Conservation (phyloP, 2,113 vertebrate genomes). For the Proterorhinus semilunaris region DNA sequence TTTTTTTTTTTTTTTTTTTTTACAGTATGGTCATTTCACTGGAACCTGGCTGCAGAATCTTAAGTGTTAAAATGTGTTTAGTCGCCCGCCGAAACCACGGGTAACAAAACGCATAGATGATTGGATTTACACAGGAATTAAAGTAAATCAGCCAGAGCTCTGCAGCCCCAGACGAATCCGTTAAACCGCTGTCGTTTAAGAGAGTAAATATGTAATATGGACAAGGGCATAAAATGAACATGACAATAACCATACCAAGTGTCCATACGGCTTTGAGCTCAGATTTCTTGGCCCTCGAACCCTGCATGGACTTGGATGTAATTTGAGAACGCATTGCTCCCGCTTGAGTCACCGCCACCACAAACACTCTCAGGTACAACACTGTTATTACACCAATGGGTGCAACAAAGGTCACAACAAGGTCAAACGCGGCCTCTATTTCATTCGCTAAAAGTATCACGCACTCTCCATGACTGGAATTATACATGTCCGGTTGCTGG, state of each 20-base stretch:
- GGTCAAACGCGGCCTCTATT: constrained; percentile 13
- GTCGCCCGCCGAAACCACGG: constrained; percentile 50
- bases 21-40: constrained; percentile 23
- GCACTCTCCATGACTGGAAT: constrained; percentile 45
- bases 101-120: constrained; percentile 46
- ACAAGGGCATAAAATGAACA: constrained; percentile 16
- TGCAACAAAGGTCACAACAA: constrained; percentile 32
- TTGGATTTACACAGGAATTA: constrained; percentile 53
- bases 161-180: constrained; percentile 16
- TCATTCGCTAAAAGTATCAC: constrained; percentile 14
- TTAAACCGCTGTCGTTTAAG: neutral
- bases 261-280: constrained; percentile 26
- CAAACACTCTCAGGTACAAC: constrained; percentile 44
- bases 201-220: constrained; percentile 15
- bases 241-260: constrained; percentile 15
- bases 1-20: neutral
- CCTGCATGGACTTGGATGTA: neutral
- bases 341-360: constrained; percentile 43
- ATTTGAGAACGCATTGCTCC: constrained; percentile 25
- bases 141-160: constrained; percentile 43
- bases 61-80: constrained; percentile 30
- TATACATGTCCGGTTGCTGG: constrained; percentile 21
- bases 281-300: neutral
- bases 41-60: constrained; percentile 39
- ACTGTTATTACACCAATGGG: constrained; percentile 36